phyloP scores from a whole-genome alignment of 2,113 vertebrate species.

The Amphilophus citrinellus region DNA sequence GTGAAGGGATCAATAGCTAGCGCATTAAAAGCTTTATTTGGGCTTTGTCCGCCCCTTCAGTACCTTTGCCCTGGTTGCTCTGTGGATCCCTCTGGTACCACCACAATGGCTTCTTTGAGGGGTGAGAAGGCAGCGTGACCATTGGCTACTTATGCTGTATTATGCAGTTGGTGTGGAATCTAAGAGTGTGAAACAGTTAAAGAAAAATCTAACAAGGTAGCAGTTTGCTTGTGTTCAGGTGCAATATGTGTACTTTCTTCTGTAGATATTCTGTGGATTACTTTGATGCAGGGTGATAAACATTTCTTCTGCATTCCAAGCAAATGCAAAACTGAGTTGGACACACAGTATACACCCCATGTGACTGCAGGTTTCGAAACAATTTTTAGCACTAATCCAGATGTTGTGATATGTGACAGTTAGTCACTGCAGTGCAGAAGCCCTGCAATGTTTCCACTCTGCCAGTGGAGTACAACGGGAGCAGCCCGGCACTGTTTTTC shows the following conservation, averaged over 20 bases:
- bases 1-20: constrained; percentile 79
- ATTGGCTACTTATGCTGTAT: constrained; percentile 7
- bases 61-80: constrained; percentile 73
- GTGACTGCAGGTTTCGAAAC: neutral
- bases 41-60: constrained; percentile 76
- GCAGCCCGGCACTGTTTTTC: constrained; percentile 44
- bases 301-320: constrained; percentile 26
- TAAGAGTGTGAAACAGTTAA: neutral
- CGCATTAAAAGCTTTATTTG: constrained; percentile 86
- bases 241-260: constrained; percentile 12
- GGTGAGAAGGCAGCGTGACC: constrained; percentile 23
- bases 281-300: constrained; percentile 27
- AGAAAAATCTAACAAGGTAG: neutral
- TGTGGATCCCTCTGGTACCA: constrained; percentile 55
- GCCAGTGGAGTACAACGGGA: constrained; percentile 31
- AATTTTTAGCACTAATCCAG: constrained; percentile 44
- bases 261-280: constrained; percentile 19
- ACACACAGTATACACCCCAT: neutral
- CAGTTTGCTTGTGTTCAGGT: constrained; percentile 3
- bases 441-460: constrained; percentile 48
- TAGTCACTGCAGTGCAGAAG: constrained; percentile 26
- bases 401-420: constrained; percentile 54
- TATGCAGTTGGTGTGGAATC: constrained; percentile 8
- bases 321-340: neutral
- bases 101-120: constrained; percentile 32